Conservation (phyloP, 1,140 invertebrate genomes). For the Latrodectus geometricus region DNA sequence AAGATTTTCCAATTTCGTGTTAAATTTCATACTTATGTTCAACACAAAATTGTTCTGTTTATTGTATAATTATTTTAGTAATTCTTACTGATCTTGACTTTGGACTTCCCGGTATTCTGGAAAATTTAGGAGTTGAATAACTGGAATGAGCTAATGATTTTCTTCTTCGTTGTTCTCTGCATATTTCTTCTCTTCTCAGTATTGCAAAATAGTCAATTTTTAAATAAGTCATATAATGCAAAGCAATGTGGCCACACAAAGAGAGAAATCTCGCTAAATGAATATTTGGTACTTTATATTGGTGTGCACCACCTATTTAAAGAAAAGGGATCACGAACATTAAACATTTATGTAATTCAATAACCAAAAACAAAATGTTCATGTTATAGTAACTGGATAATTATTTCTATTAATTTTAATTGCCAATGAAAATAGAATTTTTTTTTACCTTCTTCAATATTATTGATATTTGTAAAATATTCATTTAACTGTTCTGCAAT, state of each 20-base stretch:
- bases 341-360: not conserved
- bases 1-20: too few relatives aligned
- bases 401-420: too few relatives aligned
- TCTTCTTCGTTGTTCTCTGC: constrained; percentile 24
- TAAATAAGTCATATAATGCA: constrained; percentile 38
- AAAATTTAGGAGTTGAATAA: constrained; percentile 26
- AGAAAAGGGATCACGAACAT: not conserved
- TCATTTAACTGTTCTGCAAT: not conserved
- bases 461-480: not conserved
- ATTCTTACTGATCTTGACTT: constrained; percentile 27
- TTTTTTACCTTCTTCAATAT: too few relatives aligned
- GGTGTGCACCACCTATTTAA: not conserved
- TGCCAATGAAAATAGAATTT: too few relatives aligned
- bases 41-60: not conserved
- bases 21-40: too few relatives aligned
- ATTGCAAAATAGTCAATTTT: constrained; percentile 45
- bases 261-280: constrained; percentile 22
- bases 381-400: too few relatives aligned
- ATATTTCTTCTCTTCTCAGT: constrained; percentile 19
- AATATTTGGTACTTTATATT: constrained; percentile 5
- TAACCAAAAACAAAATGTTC: too few relatives aligned
- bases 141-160: not conserved
- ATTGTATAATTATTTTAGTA: not conserved
- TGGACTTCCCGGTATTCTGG: not conserved
- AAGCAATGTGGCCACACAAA: constrained; percentile 44